A percentile compares a stretch with the other conserved stretches of the same genome.
phyloP scores from a whole-genome alignment of 2,113 vertebrate genomes.

The Eulemur rufifrons region DNA sequence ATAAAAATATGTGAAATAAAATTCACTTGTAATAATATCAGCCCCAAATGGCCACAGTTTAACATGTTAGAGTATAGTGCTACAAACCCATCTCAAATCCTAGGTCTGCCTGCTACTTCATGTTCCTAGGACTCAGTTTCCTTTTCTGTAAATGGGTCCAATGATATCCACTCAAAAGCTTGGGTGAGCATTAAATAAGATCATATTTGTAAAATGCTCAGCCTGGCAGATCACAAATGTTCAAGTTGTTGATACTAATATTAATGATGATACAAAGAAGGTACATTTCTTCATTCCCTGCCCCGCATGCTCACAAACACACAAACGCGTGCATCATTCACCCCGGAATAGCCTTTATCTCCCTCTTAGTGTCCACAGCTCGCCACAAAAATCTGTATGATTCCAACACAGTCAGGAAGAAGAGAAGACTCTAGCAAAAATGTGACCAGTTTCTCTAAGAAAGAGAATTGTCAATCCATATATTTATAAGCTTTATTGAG shows the following conservation, averaged over 20 bases:
- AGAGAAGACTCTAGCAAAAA: not conserved
- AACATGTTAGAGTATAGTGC: not conserved
- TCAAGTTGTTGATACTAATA: not conserved
- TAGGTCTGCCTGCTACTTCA: not conserved
- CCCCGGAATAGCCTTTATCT: not conserved
- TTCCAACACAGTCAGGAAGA: not conserved
- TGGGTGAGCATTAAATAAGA: not conserved
- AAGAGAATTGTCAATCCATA: not conserved
- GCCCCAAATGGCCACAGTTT: not conserved
- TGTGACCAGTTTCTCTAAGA: not conserved
- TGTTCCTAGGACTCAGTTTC: not conserved
- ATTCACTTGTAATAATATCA: not conserved
- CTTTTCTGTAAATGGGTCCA: not conserved
- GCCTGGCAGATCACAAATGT: not conserved
- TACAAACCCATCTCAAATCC: not conserved
- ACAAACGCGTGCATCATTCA: rapidly evolving
- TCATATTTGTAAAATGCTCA: not conserved
- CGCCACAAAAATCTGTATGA: not conserved
- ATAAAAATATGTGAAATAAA: not conserved
- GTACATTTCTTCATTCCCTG: not conserved
- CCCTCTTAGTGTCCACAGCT: not conserved
- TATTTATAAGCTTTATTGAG: not conserved
- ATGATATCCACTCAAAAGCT: not conserved
- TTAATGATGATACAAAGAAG: not conserved
- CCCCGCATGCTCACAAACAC: not conserved